Percentiles rank a stretch among this genome's conserved stretches.
Conservation (phyloP, 2,888 invertebrate genomes). For the Erebia ligea region DNA sequence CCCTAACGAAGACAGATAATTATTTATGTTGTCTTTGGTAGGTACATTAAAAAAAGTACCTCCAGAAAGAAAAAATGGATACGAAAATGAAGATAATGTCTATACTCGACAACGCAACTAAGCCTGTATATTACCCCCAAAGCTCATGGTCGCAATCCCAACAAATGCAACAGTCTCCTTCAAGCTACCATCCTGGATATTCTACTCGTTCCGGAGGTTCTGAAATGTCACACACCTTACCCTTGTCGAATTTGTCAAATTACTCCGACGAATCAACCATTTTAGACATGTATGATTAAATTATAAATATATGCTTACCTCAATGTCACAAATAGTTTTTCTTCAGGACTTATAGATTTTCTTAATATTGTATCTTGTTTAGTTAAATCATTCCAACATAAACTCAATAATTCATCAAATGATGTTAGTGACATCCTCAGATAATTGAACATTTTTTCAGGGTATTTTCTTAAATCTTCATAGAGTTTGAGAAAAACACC, state of each 20-base stretch:
- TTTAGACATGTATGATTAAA: conserved; percentile 4
- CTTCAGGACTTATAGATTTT: conserved; percentile 43
- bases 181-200: conserved; percentile 4
- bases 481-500: no score
- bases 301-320: conserved; percentile 25
- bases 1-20: no score
- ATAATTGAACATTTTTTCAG: conserved; percentile 39
- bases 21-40: conserved; percentile 1
- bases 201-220: conserved; percentile 4
- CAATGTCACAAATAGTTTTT: conserved; percentile 42
- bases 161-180: conserved; percentile 2
- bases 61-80: neutral
- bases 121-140: conserved; percentile 3
- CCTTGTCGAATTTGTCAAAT: conserved; percentile 3
- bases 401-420: conserved; percentile 43
- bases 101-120: conserved; percentile 1
- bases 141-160: conserved; percentile 2
- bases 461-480: no score
- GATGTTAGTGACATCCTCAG: conserved; percentile 41
- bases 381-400: conserved; percentile 40
- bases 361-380: conserved; percentile 43
- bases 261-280: conserved; percentile 1
- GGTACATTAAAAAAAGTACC: conserved; percentile 1
- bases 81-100: conserved; percentile 1
- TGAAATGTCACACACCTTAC: conserved; percentile 2